phyloP scores from a whole-genome alignment of 1,140 invertebrate species.

The Apolygus lucorum region DNA sequence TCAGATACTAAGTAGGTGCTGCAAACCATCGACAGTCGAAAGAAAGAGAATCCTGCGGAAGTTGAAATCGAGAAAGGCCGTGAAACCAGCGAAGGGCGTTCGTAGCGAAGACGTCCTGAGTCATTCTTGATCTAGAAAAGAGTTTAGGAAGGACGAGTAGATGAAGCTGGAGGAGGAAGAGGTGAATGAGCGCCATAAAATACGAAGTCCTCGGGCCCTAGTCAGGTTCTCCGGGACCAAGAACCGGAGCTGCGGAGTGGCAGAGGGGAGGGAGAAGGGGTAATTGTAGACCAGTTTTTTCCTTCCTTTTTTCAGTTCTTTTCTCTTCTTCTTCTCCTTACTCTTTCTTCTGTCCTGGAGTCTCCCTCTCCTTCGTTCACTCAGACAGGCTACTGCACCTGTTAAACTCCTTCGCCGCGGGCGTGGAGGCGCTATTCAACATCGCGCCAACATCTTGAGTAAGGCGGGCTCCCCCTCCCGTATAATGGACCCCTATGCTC shows the following conservation, averaged over 20 bases:
- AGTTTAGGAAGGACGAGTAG: too few species aligned
- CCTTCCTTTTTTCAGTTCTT: not conserved
- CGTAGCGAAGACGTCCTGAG: too few species aligned
- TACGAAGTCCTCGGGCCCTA: not conserved
- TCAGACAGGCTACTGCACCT: slow-evolving; percentile 8
- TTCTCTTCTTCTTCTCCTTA: not conserved
- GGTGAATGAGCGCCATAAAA: slow-evolving; percentile 13
- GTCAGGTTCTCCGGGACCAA: not conserved
- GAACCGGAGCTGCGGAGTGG: not conserved
- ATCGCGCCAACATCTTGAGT: slow-evolving; percentile 6
- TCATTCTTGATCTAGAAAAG: too few species aligned
- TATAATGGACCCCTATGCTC: not conserved
- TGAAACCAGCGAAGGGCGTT: too few species aligned
- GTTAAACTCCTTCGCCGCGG: not conserved
- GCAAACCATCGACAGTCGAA: too few species aligned
- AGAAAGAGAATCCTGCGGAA: too few species aligned
- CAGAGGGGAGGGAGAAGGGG: not conserved
- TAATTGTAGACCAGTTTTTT: slow-evolving; percentile 14
- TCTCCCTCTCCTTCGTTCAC: not conserved
- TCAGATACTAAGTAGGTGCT: too few species aligned
- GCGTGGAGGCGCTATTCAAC: slow-evolving; percentile 6
- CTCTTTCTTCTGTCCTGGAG: slow-evolving; percentile 8
- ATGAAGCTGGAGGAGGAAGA: too few species aligned
- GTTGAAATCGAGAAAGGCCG: too few species aligned
- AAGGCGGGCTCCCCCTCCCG: not conserved